A percentile compares a stretch with the other conserved stretches of the same genome.
Evolutionary conservation across 2,113 vertebrate genomes (phyloP).

Genomic region (Corythornis vintsioides): DNA sequence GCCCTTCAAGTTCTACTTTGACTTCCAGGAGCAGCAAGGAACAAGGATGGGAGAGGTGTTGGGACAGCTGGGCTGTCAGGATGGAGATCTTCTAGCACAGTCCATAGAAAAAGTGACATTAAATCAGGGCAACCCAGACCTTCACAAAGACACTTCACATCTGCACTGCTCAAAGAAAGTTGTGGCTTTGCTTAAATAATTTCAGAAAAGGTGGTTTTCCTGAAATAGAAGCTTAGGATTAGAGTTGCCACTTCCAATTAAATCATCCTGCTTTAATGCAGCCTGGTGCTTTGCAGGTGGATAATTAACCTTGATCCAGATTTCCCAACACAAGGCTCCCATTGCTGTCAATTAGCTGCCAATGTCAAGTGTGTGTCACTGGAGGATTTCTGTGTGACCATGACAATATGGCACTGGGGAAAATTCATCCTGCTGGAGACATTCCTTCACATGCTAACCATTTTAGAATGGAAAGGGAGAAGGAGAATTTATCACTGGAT

Average conservation of each 20-base stretch:
- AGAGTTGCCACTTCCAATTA: conserved; percentile 7
- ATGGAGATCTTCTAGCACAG: neutral
- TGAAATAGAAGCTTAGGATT: conserved; percentile 8
- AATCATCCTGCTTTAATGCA: conserved; percentile 31
- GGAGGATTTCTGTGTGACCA: conserved; percentile 5
- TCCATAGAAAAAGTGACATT: neutral
- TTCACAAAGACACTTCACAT: neutral
- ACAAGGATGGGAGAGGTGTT: fast-evolving
- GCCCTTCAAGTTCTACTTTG: neutral
- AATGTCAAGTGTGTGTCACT: neutral
- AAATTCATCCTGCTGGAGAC: neutral
- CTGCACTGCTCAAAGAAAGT: neutral
- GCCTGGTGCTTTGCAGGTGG: neutral
- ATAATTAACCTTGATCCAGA: conserved; percentile 60
- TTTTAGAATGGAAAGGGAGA: neutral
- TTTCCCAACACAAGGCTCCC: conserved; percentile 35
- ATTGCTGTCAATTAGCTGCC: conserved; percentile 49
- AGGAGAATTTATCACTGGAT: neutral
- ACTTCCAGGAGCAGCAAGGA: neutral
- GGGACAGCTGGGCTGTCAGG: neutral
- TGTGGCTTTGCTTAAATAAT: neutral
- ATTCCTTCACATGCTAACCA: neutral
- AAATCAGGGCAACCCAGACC: neutral
- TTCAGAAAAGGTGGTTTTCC: conserved; percentile 11
- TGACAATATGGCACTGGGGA: neutral